Percentiles rank a stretch among this genome's conserved stretches.
Conservation (phyloP, 92 coral and sea anemone species). For the Epizoanthus stellaris region DNA sequence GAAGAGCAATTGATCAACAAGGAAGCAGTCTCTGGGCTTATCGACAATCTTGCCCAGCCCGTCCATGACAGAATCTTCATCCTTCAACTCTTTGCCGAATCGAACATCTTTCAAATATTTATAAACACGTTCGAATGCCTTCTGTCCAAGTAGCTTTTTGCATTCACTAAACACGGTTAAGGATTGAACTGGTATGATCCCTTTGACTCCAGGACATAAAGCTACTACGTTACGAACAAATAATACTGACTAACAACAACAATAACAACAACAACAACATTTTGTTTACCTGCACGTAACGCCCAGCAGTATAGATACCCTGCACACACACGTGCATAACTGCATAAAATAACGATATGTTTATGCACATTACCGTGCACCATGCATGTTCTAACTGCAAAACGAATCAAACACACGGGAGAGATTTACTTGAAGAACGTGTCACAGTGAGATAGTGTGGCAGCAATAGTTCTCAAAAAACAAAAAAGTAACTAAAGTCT, state of each 20-base stretch:
- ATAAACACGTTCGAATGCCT: conserved; percentile 77
- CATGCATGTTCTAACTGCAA: neutral
- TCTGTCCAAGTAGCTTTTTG: conserved; percentile 77
- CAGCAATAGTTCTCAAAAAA: no score
- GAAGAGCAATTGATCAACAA: conserved; percentile 92
- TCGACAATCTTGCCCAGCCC: conserved; percentile 84
- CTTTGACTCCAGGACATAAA: neutral
- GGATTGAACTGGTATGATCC: conserved; percentile 12
- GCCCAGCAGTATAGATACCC: no score
- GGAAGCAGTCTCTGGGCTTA: conserved; percentile 90
- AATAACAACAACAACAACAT: neutral
- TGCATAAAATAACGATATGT: no score
- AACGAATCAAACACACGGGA: no score
- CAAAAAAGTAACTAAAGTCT: no score
- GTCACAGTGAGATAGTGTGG: no score
- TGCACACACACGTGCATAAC: no score
- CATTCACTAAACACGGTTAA: conserved; percentile 84
- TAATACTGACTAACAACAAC: neutral
- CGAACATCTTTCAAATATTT: conserved; percentile 79
- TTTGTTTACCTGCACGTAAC: no score
- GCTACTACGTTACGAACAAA: neutral
- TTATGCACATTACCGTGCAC: no score
- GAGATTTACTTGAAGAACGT: no score
- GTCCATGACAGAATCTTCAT: conserved; percentile 82
- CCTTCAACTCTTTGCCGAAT: conserved; percentile 70